Base-by-base conservation (phyloP, 1,140 invertebrate genomes). In the Drosophila prosaltans region DNA sequence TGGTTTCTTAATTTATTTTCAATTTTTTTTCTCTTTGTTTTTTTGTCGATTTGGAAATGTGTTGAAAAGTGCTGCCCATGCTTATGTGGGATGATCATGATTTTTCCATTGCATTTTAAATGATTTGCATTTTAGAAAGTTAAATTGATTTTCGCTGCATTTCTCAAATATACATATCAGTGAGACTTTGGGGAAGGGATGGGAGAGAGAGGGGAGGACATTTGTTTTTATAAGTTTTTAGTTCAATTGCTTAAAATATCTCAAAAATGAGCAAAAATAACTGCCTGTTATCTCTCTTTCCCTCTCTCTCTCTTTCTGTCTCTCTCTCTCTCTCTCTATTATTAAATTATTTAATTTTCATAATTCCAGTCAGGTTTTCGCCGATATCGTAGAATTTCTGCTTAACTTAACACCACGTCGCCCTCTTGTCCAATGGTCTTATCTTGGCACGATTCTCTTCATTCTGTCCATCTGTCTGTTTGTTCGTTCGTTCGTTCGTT, bases 61-160 rank as follows among this genome's bases (percentile, higher is more conserved):
- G 16, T 81, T 85, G 75, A 82, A 85, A 85, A 86, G 64, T 74
- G 75, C 69, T 81, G 16, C 4, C 81, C 82, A 72, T 81, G 81
- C 45, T 51, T 51, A 51, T 51, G 45, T 51, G 45, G 45, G 45
- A 51, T 51, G 45, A 51, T 51, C 70, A 67, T 65, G 40, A 41
- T 83, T 86, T 88, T 85, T 82, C 84, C 80, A 85, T 74, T 88
- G 83, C 84, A 88, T 32, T 80, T 69, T 45, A 51, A 51, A 51
- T 51, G 36, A 86, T 88, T 88, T 80, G 83, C 83, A 88, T 88
- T 88, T 88, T 88, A 88, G 83, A 88, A 88, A 88, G 83, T 83
- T 80, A 88, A 73, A 83, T 76, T 70, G 83, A 73, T 88, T 79
- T 78, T 71, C 60, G 64, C 79, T 86, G 83, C 83, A 88, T 79